Evolutionary conservation across 2,797 vertebrate genomes (phyloP).

Genomic region (Pangasius krempfi): DNA sequence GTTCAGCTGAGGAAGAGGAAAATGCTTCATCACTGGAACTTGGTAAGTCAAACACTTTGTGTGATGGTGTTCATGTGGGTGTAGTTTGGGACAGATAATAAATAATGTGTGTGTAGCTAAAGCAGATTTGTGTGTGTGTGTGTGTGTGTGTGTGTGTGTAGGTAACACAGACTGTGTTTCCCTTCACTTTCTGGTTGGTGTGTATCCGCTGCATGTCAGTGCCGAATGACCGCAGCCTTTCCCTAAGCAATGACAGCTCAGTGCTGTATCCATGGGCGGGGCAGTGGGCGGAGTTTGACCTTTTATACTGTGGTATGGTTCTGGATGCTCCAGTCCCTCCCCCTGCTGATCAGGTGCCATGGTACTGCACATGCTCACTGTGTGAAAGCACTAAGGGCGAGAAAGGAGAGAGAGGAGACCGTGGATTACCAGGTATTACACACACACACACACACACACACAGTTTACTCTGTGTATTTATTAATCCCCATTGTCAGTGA

Average conservation of each 20-base stretch:
- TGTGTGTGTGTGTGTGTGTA: conserved; percentile 23
- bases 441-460: neutral
- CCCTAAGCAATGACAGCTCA: neutral
- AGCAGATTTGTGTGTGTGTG: neutral
- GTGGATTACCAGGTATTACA: conserved; percentile 66
- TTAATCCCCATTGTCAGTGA: neutral
- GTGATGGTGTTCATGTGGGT: neutral
- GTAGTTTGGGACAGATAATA: neutral
- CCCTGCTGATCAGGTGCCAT: conserved; percentile 64
- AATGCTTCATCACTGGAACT: conserved; percentile 37
- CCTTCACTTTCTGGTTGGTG: conserved; percentile 31
- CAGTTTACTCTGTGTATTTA: neutral
- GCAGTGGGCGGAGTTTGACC: conserved; percentile 21
- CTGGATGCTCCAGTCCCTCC: conserved; percentile 60
- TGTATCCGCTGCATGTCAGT: conserved; percentile 7
- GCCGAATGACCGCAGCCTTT: conserved; percentile 1
- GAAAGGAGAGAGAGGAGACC: conserved; percentile 71
- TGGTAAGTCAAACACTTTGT: conserved; percentile 28
- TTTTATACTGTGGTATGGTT: conserved; percentile 66
- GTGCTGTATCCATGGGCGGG: conserved; percentile 17
- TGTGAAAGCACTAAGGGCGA: conserved; percentile 66
- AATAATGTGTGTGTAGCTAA: neutral
- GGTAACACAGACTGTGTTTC: conserved; percentile 39
- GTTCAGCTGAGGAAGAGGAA: neutral
- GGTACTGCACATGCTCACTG: conserved; percentile 69